Evolutionary conservation across 2,113 vertebrate species (phyloP).

Genomic region (Ptilorrhoa leucosticta): DNA sequence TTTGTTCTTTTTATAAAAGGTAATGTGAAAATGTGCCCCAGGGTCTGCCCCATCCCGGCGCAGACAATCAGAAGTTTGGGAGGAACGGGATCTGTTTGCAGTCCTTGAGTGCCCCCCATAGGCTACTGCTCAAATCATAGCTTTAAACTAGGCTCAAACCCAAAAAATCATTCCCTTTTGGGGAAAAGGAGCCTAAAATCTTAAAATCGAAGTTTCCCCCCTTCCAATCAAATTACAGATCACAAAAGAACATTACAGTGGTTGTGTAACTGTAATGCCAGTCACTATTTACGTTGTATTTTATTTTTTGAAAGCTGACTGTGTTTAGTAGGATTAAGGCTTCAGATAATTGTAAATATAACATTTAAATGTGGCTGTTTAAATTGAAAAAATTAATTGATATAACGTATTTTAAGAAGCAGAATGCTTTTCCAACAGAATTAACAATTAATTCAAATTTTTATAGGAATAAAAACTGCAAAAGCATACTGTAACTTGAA

Average conservation of each 20-base stretch:
- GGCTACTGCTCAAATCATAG: conserved; percentile 47
- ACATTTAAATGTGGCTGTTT: neutral
- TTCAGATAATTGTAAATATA: neutral
- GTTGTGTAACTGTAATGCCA: neutral
- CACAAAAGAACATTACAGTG: neutral
- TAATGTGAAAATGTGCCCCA: conserved; percentile 52
- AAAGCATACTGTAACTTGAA: neutral
- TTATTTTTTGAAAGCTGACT: neutral
- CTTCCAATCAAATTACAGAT: neutral
- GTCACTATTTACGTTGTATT: neutral
- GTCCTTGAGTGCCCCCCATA: conserved; percentile 79
- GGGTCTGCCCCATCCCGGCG: conserved; percentile 28
- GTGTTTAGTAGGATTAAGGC: neutral
- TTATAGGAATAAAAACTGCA: neutral
- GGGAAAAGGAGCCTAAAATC: neutral
- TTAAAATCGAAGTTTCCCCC: neutral
- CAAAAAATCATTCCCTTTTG: neutral
- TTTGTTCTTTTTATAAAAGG: conserved; percentile 59
- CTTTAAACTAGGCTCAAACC: neutral
- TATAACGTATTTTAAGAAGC: neutral
- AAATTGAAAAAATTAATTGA: neutral
- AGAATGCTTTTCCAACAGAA: neutral
- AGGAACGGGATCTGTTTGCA: conserved; percentile 35
- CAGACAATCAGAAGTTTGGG: neutral
- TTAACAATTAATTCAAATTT: neutral